Percentiles rank a stretch among this genome's conserved stretches.
These are phyloP conservation scores for Megaceryle alcyon DNA, from an alignment of 2,797 vertebrate genomes.

Conservation along the genomic window DNA sequence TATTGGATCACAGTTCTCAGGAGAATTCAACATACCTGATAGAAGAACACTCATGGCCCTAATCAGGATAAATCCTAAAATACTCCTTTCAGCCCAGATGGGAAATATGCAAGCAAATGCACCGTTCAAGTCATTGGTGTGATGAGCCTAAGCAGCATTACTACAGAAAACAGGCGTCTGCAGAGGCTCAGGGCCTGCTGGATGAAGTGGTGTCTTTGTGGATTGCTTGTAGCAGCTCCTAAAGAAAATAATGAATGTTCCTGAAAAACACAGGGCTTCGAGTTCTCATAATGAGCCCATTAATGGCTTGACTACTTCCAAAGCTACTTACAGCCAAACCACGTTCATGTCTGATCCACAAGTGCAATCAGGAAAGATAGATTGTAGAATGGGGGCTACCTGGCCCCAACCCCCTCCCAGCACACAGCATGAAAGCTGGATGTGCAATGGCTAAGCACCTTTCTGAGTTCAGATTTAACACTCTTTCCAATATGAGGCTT, in stretches of 20 bases:
- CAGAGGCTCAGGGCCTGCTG: rapidly evolving
- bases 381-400: neutral
- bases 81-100: neutral
- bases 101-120: neutral
- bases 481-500: neutral
- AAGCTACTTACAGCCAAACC: neutral
- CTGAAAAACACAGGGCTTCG: neutral
- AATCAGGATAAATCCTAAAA: neutral
- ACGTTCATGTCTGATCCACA: neutral
- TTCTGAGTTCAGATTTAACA: neutral
- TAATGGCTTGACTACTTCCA: neutral
- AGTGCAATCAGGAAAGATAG: neutral
- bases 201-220: neutral
- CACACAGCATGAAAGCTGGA: neutral
- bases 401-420: neutral
- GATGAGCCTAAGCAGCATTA: neutral
- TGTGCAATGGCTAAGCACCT: rapidly evolving
- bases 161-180: neutral
- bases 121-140: neutral
- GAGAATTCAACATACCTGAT: neutral
- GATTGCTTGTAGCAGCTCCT: neutral
- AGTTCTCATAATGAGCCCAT: neutral
- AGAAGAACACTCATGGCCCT: neutral
- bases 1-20: neutral
- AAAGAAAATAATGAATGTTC: neutral